Conservation (phyloP, 2,797 vertebrate genomes). For the Sebastes paucispinis region DNA sequence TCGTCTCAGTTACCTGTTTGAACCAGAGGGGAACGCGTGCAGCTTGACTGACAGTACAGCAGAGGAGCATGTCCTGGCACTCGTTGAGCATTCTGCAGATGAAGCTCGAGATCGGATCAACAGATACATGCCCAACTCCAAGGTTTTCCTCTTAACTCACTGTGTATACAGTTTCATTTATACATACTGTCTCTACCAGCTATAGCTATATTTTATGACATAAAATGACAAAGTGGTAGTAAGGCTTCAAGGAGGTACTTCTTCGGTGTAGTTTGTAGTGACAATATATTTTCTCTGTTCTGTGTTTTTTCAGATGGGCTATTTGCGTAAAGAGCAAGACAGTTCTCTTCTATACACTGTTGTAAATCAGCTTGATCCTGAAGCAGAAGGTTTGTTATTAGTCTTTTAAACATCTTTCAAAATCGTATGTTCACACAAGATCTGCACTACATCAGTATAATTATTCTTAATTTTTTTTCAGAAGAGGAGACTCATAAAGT, state of each 20-base stretch:
- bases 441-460: neutral
- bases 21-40: slow-evolving; percentile 95
- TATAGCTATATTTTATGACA: too few species aligned
- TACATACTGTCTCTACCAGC: neutral
- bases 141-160: slow-evolving; percentile 78
- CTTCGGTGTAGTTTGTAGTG: neutral
- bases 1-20: slow-evolving; percentile 88
- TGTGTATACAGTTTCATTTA: neutral
- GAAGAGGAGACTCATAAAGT: slow-evolving; percentile 96
- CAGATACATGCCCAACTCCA: slow-evolving; percentile 92
- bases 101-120: slow-evolving; percentile 96
- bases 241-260: too few species aligned
- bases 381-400: slow-evolving; percentile 88
- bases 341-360: slow-evolving; percentile 90
- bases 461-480: slow-evolving; percentile 57
- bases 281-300: neutral
- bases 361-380: slow-evolving; percentile 92
- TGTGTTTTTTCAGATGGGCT: slow-evolving; percentile 89
- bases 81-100: slow-evolving; percentile 97
- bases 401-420: neutral
- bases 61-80: slow-evolving; percentile 95
- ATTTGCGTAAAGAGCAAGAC: slow-evolving; percentile 90
- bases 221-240: too few species aligned
- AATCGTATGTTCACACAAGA: neutral
- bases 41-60: slow-evolving; percentile 97